These are phyloP conservation scores for Aleiodes sp. DNA, from an alignment of 1,140 invertebrate genomes.

Conservation along the genomic window DNA sequence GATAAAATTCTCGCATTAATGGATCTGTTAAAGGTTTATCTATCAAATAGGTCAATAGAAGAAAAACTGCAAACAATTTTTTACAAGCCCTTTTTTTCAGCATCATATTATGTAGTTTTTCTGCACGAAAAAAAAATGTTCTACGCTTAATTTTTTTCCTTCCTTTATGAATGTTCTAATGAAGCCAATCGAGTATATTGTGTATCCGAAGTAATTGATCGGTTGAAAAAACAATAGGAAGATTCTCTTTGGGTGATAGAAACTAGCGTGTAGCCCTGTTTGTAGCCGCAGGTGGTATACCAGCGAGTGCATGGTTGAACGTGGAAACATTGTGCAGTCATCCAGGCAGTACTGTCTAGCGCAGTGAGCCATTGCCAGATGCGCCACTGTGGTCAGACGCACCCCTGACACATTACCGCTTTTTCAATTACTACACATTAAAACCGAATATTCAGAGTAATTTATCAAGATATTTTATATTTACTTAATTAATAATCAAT, in stretches of 20 bases:
- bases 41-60: too few species aligned
- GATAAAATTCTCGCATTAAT: too few species aligned
- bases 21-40: too few species aligned
- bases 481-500: too few species aligned
- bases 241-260: not conserved
- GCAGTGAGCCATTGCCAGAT: conserved; percentile 15
- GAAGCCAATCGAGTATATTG: not conserved
- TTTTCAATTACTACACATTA: conserved; percentile 8
- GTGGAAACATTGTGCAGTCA: conserved; percentile 16
- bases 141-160: not conserved
- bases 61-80: too few species aligned
- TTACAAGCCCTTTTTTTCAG: not conserved
- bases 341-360: conserved; percentile 5
- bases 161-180: conserved; percentile 1
- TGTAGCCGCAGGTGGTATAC: not conserved
- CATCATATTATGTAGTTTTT: too few species aligned
- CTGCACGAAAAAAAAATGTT: too few species aligned
- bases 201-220: not conserved
- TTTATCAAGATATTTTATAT: too few species aligned
- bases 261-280: not conserved
- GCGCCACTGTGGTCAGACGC: conserved; percentile 7
- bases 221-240: conserved; percentile 7
- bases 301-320: not conserved
- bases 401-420: not conserved
- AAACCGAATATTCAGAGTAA: too few species aligned